Percentiles rank a stretch among this genome's conserved stretches.
These are phyloP conservation scores for Apoda limacodes DNA, from an alignment of 2,888 invertebrate species.

Conservation along the genomic window DNA sequence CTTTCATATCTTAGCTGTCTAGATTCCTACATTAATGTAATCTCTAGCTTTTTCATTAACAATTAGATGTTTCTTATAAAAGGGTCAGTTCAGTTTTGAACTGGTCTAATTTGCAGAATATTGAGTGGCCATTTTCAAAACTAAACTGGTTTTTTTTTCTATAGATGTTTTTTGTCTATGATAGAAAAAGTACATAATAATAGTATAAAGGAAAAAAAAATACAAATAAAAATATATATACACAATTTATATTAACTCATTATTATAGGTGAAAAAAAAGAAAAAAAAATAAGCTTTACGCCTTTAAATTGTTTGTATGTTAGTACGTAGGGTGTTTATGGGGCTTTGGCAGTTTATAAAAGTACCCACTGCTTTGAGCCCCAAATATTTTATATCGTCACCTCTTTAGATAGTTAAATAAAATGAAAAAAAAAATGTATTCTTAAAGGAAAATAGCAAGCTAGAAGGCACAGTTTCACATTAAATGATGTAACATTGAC, in stretches of 20 bases:
- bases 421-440: slow-evolving; percentile 38
- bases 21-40: slow-evolving; percentile 37
- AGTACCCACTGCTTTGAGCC: slow-evolving; percentile 44
- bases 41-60: slow-evolving; percentile 54
- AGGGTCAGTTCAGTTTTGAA: too few species aligned
- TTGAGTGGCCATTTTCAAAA: too few species aligned
- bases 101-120: too few species aligned
- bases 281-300: slow-evolving; percentile 62
- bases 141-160: too few species aligned
- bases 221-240: slow-evolving; percentile 70
- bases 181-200: slow-evolving; percentile 64
- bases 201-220: slow-evolving; percentile 58
- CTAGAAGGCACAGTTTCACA: too few species aligned
- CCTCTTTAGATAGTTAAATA: slow-evolving; percentile 50
- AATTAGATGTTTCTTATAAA: too few species aligned
- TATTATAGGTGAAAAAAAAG: slow-evolving; percentile 50
- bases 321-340: slow-evolving; percentile 48
- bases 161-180: slow-evolving; percentile 63
- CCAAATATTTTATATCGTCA: slow-evolving; percentile 44
- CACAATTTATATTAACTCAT: slow-evolving; percentile 61
- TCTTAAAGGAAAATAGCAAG: slow-evolving; percentile 38
- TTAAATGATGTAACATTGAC: too few species aligned
- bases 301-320: slow-evolving; percentile 66
- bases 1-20: slow-evolving; percentile 65
- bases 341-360: slow-evolving; percentile 45